Evolutionary conservation across 2,113 vertebrate species (phyloP), one percentile per base, ranked within the genome.

Genomic region (Coptodon rendalli): DNA sequence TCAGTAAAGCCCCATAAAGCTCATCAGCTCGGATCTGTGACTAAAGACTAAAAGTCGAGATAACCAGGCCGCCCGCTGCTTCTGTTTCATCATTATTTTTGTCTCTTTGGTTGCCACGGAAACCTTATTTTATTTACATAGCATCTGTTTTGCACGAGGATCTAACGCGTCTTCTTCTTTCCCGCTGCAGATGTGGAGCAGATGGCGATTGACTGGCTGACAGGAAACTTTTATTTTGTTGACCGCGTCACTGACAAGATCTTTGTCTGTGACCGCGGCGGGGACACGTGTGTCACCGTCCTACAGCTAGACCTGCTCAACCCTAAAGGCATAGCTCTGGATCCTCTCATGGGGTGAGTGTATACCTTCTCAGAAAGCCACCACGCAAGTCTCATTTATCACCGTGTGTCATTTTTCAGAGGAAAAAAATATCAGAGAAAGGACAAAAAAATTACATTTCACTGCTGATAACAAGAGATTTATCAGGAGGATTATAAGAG

Each of bases 151-250:
- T 10, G 6, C n/a, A 19, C 5, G 36, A 5, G 3, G 31, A 40
- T 61, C 3, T 53, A 36, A 76, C 11, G 5, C 7, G 1, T 6
- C 10, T 3, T 29, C 1, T 13, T 52, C 61, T 31, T 83, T 50
- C 66, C 12, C 45, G 3, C 95, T 95, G 66, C 95, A 99, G 99
- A 98, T 95, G 96, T 98, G 9, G 97, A 99, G 45, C 97, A 99
- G 88, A 97, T 99, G 96, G 97, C 97, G 0, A 93, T 99, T 1
- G 98, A 99, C 93, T 99, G 99, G 99, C 95, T 99, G 36, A 99
- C 98, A 0, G 97, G 98, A 13, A 99, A 99, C 95, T 95, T 98
- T 52, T 99, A 99, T 93, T 99, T 99, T 86, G 96, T 98, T 92
- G 98, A 99, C 92, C 96, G 97, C 0, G 81, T 97, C 89, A 97